Evolutionary conservation across 2,113 vertebrate genomes (phyloP).

Genomic region (Jacana jacana): DNA sequence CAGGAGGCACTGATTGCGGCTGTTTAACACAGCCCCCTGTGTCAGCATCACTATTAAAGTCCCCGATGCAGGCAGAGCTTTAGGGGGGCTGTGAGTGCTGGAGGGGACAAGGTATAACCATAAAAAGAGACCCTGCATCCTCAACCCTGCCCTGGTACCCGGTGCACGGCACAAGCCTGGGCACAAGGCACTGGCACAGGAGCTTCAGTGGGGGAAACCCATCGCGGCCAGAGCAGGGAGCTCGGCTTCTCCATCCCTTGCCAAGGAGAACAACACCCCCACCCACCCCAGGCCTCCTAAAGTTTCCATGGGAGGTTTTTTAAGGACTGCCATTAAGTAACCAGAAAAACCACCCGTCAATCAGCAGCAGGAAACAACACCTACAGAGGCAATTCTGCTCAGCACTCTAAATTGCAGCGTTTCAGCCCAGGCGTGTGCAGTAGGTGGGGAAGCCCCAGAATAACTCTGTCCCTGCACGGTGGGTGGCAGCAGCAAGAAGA

Average conservation of each 20-base stretch:
- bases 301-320: background rate
- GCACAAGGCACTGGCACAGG: background rate
- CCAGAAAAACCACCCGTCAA: background rate
- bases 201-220: background rate
- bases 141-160: background rate
- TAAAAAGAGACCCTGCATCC: background rate
- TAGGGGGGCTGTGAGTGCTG: background rate
- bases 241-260: background rate
- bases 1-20: background rate
- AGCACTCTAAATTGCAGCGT: background rate
- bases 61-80: background rate
- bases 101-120: background rate
- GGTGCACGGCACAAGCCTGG: fast-evolving
- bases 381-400: background rate
- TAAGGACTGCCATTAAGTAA: background rate
- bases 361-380: background rate
- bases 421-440: background rate
- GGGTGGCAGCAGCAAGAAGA: background rate
- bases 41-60: fast-evolving
- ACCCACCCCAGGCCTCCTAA: background rate
- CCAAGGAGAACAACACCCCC: too few species aligned
- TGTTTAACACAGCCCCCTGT: fast-evolving
- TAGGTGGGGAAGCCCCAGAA: background rate
- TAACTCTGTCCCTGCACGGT: background rate
- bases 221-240: fast-evolving